Conservation (phyloP, 2,113 vertebrate species). For the Leuciscus idus region DNA sequence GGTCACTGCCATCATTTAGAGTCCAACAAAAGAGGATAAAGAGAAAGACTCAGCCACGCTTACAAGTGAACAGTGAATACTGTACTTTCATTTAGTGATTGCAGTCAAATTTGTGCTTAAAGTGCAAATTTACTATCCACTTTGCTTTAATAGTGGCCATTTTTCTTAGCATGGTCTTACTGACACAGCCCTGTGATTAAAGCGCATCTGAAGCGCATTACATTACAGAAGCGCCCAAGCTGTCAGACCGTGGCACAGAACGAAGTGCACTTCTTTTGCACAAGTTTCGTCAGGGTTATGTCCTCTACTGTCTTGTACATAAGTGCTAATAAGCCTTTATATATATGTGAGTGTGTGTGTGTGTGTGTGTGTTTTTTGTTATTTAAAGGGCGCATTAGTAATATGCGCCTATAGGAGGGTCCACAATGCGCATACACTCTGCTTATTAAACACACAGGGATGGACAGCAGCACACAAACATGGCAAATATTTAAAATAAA, state of each 20-base stretch:
- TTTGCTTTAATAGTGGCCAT: slow-evolving; percentile 25
- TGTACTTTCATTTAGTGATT: not conserved
- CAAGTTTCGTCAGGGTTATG: not conserved
- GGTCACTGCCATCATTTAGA: slow-evolving; percentile 3
- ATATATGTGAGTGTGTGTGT: too few species aligned
- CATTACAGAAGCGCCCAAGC: not conserved
- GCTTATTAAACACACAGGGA: too few species aligned
- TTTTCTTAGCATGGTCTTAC: slow-evolving; percentile 25
- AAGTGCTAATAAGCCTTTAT: not conserved
- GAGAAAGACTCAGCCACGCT: not conserved
- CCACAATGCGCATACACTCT: too few species aligned
- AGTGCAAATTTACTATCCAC: not conserved
- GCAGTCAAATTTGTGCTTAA: not conserved
- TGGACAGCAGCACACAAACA: too few species aligned
- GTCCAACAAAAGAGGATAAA: not conserved
- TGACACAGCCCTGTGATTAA: slow-evolving; percentile 25
- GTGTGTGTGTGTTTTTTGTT: too few species aligned
- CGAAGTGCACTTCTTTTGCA: not conserved
- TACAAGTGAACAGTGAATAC: not conserved
- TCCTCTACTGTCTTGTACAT: not conserved
- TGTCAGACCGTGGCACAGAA: not conserved
- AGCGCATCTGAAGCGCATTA: not conserved
- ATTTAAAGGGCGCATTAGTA: too few species aligned
- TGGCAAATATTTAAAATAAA: too few species aligned
- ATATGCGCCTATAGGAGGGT: too few species aligned